Evolutionary conservation across 1,140 invertebrate genomes (phyloP).

Genomic region (Amyelois transitella): DNA sequence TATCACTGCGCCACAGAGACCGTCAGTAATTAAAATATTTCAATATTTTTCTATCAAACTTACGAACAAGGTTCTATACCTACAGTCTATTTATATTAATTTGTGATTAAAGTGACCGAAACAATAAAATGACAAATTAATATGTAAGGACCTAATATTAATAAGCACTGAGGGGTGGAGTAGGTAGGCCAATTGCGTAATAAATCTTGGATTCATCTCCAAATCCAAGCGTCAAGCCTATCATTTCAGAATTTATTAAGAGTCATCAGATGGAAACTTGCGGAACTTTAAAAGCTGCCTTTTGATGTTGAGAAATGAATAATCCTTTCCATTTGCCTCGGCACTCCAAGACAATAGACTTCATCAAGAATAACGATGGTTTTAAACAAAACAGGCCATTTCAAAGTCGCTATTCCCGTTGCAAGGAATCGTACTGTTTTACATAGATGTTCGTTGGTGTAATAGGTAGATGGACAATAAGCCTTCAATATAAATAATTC

Average conservation of each 20-base stretch:
- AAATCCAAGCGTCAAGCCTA: constrained; percentile 1
- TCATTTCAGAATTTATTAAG: constrained; percentile 43
- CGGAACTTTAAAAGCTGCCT: constrained; percentile 50
- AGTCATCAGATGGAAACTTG: constrained; percentile 42
- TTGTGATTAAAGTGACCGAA: too few relatives aligned
- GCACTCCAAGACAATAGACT: constrained; percentile 54
- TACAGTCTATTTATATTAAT: too few relatives aligned
- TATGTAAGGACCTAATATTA: too few relatives aligned
- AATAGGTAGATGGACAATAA: neutral
- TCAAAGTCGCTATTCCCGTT: constrained; percentile 25
- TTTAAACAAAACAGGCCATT: constrained; percentile 61
- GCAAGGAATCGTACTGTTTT: constrained; percentile 28
- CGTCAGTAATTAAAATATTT: too few relatives aligned
- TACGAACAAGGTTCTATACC: too few relatives aligned
- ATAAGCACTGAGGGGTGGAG: too few relatives aligned
- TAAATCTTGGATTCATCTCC: neutral
- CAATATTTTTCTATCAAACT: too few relatives aligned
- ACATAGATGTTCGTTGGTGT: neutral
- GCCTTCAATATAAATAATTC: too few relatives aligned
- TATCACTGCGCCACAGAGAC: too few relatives aligned
- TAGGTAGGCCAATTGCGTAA: neutral
- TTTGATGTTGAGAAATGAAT: constrained; percentile 55
- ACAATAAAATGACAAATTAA: too few relatives aligned
- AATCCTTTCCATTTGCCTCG: constrained; percentile 55
- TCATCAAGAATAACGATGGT: constrained; percentile 59